Evolutionary conservation across 64 coral and sea anemone genomes (phyloP), one percentile per base, ranked within the genome.

Genomic region (Montipora cactus): DNA sequence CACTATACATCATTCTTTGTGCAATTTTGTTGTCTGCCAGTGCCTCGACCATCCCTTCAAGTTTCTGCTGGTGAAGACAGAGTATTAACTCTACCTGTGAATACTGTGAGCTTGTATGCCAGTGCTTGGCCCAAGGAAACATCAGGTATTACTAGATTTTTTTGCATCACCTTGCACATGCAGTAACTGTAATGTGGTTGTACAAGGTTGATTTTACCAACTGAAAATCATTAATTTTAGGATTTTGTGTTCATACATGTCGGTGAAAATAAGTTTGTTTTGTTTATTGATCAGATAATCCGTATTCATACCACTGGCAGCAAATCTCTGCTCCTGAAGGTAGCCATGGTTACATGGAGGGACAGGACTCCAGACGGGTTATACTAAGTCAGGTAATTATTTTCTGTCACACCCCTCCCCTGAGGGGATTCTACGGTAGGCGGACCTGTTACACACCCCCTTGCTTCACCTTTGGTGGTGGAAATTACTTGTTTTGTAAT

Each of bases 261-360:
- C 1, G 6, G 53, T 57, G 11, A 57, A 46, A 8, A 49, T 20
- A 19, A 9, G 20, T 5, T 79, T 2, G 44, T 62, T 77, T 22
- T 53, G 67, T 55, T 78, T 61, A 12, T 71, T 73, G 76, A 78
- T 83, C 55, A 99, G 97, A 62, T 10, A 86, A 96, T 58, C 94
- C 92, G 22, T 99, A 99, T 8, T 89, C 92, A 9, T 99, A 99
- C 37, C 94, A 96, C 72, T 99, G 97, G 97, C 95, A 94, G 23
- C 97, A 99, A 76, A 99, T 99, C 13, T 96, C 97, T n/a, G 92
- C 94, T 64, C 98, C 98, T 50, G 80, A 96, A 75, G 92, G 89
- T 47, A 99, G 97, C 28, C 97, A 99, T 96, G 97, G 97, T 53
- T 99, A 99, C 84, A 99, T 99, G 97, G 94, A 99, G 73, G 97